These are phyloP conservation scores for Monopterus albus DNA, from an alignment of 2,113 vertebrate species.

Conservation along the genomic window DNA sequence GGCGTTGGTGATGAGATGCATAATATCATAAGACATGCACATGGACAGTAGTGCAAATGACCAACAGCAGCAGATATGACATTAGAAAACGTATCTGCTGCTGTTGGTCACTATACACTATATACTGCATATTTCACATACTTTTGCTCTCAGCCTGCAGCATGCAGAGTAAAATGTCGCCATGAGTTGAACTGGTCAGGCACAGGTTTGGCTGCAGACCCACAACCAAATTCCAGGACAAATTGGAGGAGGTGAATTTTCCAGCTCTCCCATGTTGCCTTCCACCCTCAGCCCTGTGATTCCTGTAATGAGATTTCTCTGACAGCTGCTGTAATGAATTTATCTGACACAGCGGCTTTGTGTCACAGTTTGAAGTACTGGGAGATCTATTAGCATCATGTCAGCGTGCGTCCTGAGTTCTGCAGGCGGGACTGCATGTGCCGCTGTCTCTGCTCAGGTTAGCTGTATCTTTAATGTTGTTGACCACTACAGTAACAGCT, in stretches of 20 bases:
- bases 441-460: neutral
- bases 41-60: no score
- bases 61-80: no score
- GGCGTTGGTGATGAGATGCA: no score
- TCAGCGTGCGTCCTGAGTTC: neutral
- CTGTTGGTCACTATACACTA: no score
- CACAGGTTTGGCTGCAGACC: neutral
- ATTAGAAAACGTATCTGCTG: no score
- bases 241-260: neutral
- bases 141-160: neutral
- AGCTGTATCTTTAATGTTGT: neutral
- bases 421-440: neutral
- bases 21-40: no score
- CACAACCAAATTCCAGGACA: neutral
- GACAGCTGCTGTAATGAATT: conserved; percentile 1
- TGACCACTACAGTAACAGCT: neutral
- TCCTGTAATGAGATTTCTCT: neutral
- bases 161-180: no score
- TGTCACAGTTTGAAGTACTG: conserved; percentile 4
- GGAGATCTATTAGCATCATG: neutral
- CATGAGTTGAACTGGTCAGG: no score
- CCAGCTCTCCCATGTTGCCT: neutral
- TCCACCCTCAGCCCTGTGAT: neutral
- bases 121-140: no score
- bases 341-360: conserved; percentile 10